These are phyloP conservation scores for Vulpes ferrilata DNA, from an alignment of 2,113 vertebrate genomes.

Conservation along the genomic window DNA sequence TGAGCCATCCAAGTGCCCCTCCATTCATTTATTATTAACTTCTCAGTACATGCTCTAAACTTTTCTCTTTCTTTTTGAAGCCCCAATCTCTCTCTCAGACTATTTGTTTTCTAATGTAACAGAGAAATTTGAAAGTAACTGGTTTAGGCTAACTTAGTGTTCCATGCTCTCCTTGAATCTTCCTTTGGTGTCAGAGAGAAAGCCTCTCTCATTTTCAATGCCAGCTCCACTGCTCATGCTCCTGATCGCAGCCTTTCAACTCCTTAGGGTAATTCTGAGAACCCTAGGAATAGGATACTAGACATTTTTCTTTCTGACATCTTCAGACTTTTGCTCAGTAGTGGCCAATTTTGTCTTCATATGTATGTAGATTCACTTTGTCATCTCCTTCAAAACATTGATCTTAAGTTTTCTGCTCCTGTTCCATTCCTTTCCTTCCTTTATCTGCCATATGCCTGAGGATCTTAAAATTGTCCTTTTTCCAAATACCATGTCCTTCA, in stretches of 20 bases:
- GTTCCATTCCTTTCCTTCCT: neutral
- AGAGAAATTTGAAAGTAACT: neutral
- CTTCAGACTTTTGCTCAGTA: neutral
- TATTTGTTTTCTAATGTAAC: neutral
- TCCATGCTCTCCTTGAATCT: neutral
- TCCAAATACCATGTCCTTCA: neutral
- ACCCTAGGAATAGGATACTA: neutral
- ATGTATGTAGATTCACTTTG: neutral
- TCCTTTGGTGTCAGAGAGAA: neutral
- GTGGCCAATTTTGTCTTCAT: neutral
- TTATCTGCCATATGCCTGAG: neutral
- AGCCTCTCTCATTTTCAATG: neutral
- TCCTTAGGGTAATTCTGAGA: neutral
- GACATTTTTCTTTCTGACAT: neutral
- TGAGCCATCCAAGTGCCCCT: neutral
- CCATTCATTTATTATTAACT: neutral
- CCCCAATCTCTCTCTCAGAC: neutral
- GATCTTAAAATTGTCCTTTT: neutral
- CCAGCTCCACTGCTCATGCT: neutral
- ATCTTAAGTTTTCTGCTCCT: neutral
- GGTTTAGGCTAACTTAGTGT: neutral
- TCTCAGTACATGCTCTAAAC: neutral
- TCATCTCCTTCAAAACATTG: neutral
- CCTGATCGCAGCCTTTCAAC: neutral
- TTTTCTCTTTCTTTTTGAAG: neutral